Evolutionary conservation across 2,797 vertebrate species (phyloP).

Genomic region (Pseudomugil tenellus): DNA sequence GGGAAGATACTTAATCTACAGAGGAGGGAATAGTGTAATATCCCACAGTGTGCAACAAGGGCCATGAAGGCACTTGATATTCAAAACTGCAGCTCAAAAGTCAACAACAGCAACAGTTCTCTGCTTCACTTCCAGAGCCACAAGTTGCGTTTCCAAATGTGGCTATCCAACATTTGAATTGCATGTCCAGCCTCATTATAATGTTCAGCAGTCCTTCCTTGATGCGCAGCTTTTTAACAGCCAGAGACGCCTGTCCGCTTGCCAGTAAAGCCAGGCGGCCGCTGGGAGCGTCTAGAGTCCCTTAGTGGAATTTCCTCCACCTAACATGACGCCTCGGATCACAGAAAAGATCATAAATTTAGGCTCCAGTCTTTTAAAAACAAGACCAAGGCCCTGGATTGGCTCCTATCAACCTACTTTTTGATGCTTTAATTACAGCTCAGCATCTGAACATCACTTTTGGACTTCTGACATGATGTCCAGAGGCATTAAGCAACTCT

Average conservation of each 20-base stretch:
- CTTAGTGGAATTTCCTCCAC: constrained; percentile 84
- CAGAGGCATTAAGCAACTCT: constrained; percentile 68
- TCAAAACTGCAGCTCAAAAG: not conserved
- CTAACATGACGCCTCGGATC: constrained; percentile 82
- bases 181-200: constrained; percentile 46
- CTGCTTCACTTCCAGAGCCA: not conserved
- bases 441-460: constrained; percentile 77
- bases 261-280: constrained; percentile 85
- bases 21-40: not conserved
- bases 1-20: not conserved
- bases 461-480: constrained; percentile 73
- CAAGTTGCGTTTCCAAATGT: not conserved
- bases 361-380: constrained; percentile 78
- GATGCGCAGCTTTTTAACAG: constrained; percentile 46
- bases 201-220: constrained; percentile 62
- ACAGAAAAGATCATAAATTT: constrained; percentile 89
- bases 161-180: constrained; percentile 27
- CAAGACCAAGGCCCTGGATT: constrained; percentile 80
- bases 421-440: constrained; percentile 87
- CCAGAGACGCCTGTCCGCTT: constrained; percentile 59
- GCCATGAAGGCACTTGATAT: not conserved
- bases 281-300: constrained; percentile 82
- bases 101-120: not conserved
- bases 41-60: not conserved
- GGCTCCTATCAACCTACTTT: constrained; percentile 79